These are phyloP conservation scores for Watsonalla cultraria DNA, from an alignment of 2,888 invertebrate genomes.

Conservation along the genomic window DNA sequence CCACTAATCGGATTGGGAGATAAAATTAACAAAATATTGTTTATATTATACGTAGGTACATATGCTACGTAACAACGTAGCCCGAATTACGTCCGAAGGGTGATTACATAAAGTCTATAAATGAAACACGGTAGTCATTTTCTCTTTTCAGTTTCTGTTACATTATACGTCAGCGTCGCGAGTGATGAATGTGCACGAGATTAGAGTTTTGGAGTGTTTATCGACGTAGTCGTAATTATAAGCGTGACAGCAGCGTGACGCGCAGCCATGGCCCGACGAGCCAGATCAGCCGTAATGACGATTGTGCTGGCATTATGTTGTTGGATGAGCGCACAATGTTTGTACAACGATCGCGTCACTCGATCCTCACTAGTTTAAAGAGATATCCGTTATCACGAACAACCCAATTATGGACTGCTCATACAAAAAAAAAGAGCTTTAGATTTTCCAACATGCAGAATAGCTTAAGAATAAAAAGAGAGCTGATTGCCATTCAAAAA, in stretches of 20 bases:
- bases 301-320: constrained; percentile 31
- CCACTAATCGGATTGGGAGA: too few species aligned
- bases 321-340: constrained; percentile 43
- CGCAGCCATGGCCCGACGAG: constrained; percentile 20
- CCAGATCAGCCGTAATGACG: constrained; percentile 27
- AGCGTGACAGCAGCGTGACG: constrained; percentile 52
- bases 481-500: too few species aligned
- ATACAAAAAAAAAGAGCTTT: too few species aligned
- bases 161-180: constrained; percentile 48
- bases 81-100: too few species aligned
- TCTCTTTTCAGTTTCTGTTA: constrained; percentile 39
- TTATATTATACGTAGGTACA: too few species aligned
- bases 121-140: constrained; percentile 52
- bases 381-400: constrained; percentile 48
- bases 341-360: constrained; percentile 44
- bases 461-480: too few species aligned
- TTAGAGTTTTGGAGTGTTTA: constrained; percentile 53
- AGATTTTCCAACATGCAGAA: too few species aligned
- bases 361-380: constrained; percentile 31
- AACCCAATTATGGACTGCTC: too few species aligned
- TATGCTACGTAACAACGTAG: too few species aligned
- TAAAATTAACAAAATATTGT: too few species aligned
- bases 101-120: constrained; percentile 59
- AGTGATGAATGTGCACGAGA: constrained; percentile 56
- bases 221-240: constrained; percentile 55